Percentiles rank a stretch among this genome's conserved stretches.
phyloP scores from a whole-genome alignment of 2,797 vertebrate genomes.

The Lateolabrax maculatus region DNA sequence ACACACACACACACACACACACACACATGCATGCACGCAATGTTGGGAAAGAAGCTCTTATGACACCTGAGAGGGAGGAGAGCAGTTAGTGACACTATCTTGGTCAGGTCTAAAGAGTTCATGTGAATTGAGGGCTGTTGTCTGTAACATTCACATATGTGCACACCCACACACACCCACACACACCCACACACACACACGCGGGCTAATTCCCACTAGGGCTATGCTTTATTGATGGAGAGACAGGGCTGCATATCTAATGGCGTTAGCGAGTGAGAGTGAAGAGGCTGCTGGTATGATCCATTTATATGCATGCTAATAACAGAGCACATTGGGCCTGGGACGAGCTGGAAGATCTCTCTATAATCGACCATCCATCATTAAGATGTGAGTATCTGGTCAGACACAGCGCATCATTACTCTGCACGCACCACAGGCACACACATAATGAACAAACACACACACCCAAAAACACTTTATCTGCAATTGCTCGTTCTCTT shows the following conservation, averaged over 20 bases:
- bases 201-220: conserved; percentile 55
- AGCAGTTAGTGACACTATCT: conserved; percentile 29
- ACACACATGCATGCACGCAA: conserved; percentile 1
- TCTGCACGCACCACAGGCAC: conserved; percentile 45
- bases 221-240: conserved; percentile 71
- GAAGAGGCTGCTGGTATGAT: conserved; percentile 73
- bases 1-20: conserved; percentile 18
- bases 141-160: conserved; percentile 30
- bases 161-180: not conserved
- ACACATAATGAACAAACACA: conserved; percentile 23
- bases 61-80: conserved; percentile 45
- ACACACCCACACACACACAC: conserved; percentile 17
- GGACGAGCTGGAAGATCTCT: conserved; percentile 69
- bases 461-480: conserved; percentile 42
- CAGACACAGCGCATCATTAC: conserved; percentile 70
- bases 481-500: conserved; percentile 48
- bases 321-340: conserved; percentile 69
- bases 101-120: conserved; percentile 41
- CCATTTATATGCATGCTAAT: conserved; percentile 80
- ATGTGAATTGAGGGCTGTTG: conserved; percentile 51
- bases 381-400: conserved; percentile 72
- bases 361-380: conserved; percentile 78
- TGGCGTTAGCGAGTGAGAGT: conserved; percentile 59
- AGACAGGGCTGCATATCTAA: conserved; percentile 70
- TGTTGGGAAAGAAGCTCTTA: conserved; percentile 46